These are phyloP conservation scores for Pseudoatta argentina DNA, from an alignment of 1,140 invertebrate species.

Conservation along the genomic window DNA sequence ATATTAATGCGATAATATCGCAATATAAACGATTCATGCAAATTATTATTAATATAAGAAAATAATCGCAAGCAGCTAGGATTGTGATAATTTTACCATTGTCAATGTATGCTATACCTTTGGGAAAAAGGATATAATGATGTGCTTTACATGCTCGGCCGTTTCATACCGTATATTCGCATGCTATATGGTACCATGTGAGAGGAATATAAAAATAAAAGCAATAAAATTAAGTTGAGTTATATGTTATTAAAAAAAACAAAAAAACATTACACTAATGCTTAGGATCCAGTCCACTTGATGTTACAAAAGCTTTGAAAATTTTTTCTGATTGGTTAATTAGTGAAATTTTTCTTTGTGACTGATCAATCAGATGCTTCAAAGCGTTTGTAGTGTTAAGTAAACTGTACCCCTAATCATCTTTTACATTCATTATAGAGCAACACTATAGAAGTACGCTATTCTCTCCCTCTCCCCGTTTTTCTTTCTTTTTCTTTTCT, in stretches of 20 bases:
- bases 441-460: constrained; percentile 68
- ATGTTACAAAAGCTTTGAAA: too few species aligned
- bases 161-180: constrained; percentile 49
- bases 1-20: constrained; percentile 35
- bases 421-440: constrained; percentile 76
- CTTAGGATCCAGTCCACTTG: too few species aligned
- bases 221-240: constrained; percentile 41
- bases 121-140: constrained; percentile 45
- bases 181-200: constrained; percentile 48
- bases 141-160: constrained; percentile 59
- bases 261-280: constrained; percentile 56
- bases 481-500: constrained; percentile 7
- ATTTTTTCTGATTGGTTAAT: too few species aligned
- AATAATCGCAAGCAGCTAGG: constrained; percentile 53
- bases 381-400: too few species aligned
- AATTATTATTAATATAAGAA: constrained; percentile 48
- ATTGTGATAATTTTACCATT: constrained; percentile 42
- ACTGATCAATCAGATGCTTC: too few species aligned
- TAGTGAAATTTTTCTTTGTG: too few species aligned
- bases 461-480: neutral
- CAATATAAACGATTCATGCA: constrained; percentile 55
- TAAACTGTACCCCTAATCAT: constrained; percentile 53
- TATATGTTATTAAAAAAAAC: constrained; percentile 33
- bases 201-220: constrained; percentile 50
- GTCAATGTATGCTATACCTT: constrained; percentile 27